Evolutionary conservation across 2,797 vertebrate species (phyloP).

Genomic region (Brachymystax lenok): DNA sequence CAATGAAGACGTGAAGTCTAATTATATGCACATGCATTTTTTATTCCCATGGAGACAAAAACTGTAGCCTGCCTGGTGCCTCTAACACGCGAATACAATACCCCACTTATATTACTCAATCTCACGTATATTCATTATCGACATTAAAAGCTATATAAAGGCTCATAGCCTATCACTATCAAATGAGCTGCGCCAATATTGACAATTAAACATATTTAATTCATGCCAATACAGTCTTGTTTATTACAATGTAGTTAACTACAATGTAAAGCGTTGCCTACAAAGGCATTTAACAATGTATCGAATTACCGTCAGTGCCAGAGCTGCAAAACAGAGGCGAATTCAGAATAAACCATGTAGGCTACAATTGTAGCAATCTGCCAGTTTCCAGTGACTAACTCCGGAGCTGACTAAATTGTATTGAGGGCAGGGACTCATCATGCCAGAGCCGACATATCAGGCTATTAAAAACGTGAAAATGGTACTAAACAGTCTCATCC

Average conservation of each 20-base stretch:
- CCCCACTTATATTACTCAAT: background rate
- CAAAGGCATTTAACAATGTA: background rate
- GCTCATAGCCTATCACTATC: background rate
- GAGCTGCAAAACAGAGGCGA: background rate
- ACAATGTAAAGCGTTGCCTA: background rate
- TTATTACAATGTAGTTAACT: background rate
- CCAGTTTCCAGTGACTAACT: slow-evolving; percentile 7
- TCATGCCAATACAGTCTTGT: background rate
- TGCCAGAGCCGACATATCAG: background rate
- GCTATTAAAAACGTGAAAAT: slow-evolving; percentile 3
- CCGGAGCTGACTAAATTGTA: background rate
- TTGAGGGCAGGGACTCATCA: slow-evolving; percentile 3
- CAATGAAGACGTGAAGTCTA: slow-evolving; percentile 14
- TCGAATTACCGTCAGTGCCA: background rate
- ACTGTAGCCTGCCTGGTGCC: too few relatives aligned
- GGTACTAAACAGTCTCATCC: slow-evolving; percentile 30
- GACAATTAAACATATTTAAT: background rate
- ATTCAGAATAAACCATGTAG: background rate
- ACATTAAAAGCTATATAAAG: background rate
- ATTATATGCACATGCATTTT: background rate
- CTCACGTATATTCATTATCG: background rate
- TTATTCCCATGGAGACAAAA: background rate
- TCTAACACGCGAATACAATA: background rate
- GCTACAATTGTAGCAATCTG: background rate
- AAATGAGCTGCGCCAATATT: background rate